These are phyloP conservation scores for Anthopleura xanthogrammica DNA, from an alignment of 92 coral and sea anemone species.

Conservation along the genomic window DNA sequence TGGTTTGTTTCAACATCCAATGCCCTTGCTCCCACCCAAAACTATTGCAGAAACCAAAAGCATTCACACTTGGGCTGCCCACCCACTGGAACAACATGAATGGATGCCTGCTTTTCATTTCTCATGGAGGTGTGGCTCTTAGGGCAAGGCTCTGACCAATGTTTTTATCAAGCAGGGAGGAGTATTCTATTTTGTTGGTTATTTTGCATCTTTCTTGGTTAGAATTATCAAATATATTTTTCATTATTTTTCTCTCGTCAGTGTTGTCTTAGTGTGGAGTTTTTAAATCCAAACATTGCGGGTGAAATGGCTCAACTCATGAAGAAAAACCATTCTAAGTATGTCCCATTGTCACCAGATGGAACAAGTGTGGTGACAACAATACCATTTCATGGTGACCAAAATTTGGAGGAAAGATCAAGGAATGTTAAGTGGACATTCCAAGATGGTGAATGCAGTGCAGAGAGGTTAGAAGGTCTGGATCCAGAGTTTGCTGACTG, in stretches of 20 bases:
- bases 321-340: slow-evolving; percentile 44
- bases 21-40: too few species aligned
- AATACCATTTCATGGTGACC: background rate
- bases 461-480: slow-evolving; percentile 49
- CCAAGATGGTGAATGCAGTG: slow-evolving; percentile 35
- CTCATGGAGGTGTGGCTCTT: too few species aligned
- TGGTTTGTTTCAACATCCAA: too few species aligned
- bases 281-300: slow-evolving; percentile 59
- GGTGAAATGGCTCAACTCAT: slow-evolving; percentile 70
- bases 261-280: slow-evolving; percentile 59
- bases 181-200: too few species aligned
- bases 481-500: slow-evolving; percentile 54
- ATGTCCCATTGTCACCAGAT: slow-evolving; percentile 32
- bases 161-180: too few species aligned
- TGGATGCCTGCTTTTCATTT: too few species aligned
- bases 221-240: too few species aligned
- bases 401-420: slow-evolving; percentile 22
- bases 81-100: too few species aligned
- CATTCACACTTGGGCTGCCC: too few species aligned
- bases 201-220: too few species aligned
- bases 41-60: too few species aligned
- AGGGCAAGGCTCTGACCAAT: too few species aligned
- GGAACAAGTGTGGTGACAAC: background rate
- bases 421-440: slow-evolving; percentile 42
- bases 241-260: background rate